phyloP scores from a whole-genome alignment of 2,797 vertebrate genomes.

The Hydrophis major region DNA sequence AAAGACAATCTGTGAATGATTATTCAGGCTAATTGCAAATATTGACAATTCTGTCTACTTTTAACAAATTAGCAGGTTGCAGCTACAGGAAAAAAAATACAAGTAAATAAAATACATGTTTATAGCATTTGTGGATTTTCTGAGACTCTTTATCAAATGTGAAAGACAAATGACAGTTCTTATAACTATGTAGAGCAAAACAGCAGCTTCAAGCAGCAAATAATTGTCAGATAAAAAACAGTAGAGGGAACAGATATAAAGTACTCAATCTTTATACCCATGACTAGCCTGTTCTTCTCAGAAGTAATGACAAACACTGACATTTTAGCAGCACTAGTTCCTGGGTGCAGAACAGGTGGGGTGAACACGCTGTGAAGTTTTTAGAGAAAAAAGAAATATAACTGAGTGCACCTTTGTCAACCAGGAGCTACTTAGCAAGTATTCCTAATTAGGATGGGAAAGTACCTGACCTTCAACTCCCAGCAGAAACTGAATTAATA shows the following conservation, averaged over 20 bases:
- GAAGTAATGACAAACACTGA: not conserved
- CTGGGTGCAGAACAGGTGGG: not conserved
- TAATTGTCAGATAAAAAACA: not conserved
- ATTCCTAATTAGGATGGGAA: not conserved
- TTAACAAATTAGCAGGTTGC: constrained; percentile 18
- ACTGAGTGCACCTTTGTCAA: not conserved
- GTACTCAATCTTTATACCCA: not conserved
- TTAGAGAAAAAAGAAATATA: not conserved
- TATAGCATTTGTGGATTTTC: not conserved
- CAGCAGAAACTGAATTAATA: not conserved
- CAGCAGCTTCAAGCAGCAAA: not conserved
- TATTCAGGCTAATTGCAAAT: constrained; percentile 12
- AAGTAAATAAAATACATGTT: not conserved
- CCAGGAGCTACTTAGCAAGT: not conserved
- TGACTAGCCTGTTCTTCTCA: not conserved
- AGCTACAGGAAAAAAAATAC: not conserved
- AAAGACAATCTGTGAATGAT: constrained; percentile 9
- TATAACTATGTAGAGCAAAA: not conserved
- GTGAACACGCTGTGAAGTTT: not conserved
- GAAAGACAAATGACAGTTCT: not conserved
- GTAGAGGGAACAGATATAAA: not conserved
- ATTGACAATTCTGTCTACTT: constrained; percentile 18
- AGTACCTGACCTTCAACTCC: not conserved
- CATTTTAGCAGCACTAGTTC: not conserved
- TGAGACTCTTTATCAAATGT: not conserved